Base-by-base conservation (phyloP, 2,888 invertebrate genomes). In the Pemphredon lugubris region DNA sequence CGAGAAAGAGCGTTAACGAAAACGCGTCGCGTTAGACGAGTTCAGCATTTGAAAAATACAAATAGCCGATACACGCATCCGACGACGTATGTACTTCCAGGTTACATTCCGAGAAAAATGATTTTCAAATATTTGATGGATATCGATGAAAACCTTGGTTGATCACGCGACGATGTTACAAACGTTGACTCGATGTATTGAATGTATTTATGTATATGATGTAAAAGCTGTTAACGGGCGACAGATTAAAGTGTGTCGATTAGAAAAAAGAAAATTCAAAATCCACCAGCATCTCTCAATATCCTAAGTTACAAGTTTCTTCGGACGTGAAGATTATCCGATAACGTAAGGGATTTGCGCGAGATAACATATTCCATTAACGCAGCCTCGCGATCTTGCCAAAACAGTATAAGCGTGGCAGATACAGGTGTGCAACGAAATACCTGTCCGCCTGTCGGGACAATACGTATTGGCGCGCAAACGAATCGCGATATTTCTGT, bases 141-240 rank as follows among this genome's bases (percentile, higher is more conserved):
- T 16, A 39, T 40, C 30, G 50, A 57, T 21, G 37, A 16, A 39
- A 50, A 64, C 57, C 42, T 65, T 40, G n/a, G 64, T 75, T 73
- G 48, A 59, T 61, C 39, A 61, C 54, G 66, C 73, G 71, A 75
- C 70, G 71, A 73, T 44, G 57, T 61, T 60, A 69, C 66, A 70
- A 51, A 65, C 69, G 68, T 78, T 82, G 71, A 73, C 57, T 82
- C 81, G 71, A 82, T 83, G 81, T 83, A 77, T 45, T 81, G 69
- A 69, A 73, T 82, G 82, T 82, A 75, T 80, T 82, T 83, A 81
- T 81, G 79, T 81, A 75, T 73, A 75, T 59, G 73, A 74, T 83
- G 77, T 81, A 79, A 70, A 64, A 73, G 69, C 67, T 73, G 78
- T 71, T 78, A 61, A 11, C 70, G 64, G 55, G 48, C 40, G 68